A percentile compares a stretch with the other conserved stretches of the same genome.
Evolutionary conservation across 2,797 vertebrate species (phyloP).

Genomic region (Mormyrops attenuatus): DNA sequence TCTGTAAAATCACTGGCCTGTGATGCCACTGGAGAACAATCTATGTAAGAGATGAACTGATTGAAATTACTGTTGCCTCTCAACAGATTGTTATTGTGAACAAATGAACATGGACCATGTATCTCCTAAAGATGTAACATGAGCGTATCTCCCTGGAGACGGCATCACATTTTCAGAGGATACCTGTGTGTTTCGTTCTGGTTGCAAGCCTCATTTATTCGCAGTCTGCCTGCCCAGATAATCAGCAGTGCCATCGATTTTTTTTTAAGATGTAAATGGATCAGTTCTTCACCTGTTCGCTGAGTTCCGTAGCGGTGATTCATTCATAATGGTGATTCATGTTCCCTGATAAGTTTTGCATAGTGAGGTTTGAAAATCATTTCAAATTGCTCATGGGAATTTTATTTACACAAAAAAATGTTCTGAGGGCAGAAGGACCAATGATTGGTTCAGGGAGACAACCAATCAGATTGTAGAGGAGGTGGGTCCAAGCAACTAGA

Average conservation of each 20-base stretch:
- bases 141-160: not conserved
- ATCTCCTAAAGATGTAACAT: not conserved
- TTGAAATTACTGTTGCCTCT: slow-evolving; percentile 43
- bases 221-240: not conserved
- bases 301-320: not conserved
- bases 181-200: not conserved
- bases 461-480: not conserved
- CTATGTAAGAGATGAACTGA: not conserved
- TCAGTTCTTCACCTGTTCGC: not conserved
- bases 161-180: not conserved
- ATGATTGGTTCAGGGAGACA: not conserved
- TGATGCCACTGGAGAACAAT: not conserved
- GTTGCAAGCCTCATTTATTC: not conserved
- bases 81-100: slow-evolving; percentile 48
- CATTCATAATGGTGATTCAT: not conserved
- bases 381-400: not conserved
- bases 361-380: not conserved
- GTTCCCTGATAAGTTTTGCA: not conserved
- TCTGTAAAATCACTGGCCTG: not conserved
- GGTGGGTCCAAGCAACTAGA: not conserved
- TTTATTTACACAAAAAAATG: not conserved
- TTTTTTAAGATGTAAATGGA: not conserved
- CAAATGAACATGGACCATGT: slow-evolving; percentile 35
- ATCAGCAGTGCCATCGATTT: not conserved
- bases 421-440: not conserved